Percentiles rank a stretch among this genome's conserved stretches.
These are phyloP conservation scores for Erebia aethiops DNA, from an alignment of 2,888 invertebrate genomes.

Conservation along the genomic window DNA sequence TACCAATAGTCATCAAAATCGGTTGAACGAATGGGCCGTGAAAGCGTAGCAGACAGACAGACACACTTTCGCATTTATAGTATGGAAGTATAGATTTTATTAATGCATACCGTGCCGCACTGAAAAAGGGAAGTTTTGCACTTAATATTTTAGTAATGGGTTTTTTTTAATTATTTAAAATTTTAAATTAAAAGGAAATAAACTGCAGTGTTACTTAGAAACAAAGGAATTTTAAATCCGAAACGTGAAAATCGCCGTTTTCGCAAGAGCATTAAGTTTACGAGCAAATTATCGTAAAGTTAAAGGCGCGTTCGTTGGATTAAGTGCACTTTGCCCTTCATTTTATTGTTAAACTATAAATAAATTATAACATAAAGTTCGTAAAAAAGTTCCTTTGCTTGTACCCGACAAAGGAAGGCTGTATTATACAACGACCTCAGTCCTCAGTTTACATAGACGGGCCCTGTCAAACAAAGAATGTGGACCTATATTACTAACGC, in stretches of 20 bases:
- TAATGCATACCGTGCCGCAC: too few relatives aligned
- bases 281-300: conserved; percentile 11
- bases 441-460: too few relatives aligned
- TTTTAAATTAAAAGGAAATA: background rate
- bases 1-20: too few relatives aligned
- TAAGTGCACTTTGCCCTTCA: conserved; percentile 14
- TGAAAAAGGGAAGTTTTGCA: too few relatives aligned
- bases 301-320: background rate
- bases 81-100: too few relatives aligned
- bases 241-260: background rate
- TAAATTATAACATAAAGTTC: background rate
- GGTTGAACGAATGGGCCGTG: too few relatives aligned
- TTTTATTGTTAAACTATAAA: conserved; percentile 7
- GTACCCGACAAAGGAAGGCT: background rate
- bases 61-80: too few relatives aligned
- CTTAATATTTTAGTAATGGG: too few relatives aligned
- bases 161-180: background rate
- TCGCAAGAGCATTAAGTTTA: conserved; percentile 10
- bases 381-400: background rate
- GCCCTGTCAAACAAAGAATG: too few relatives aligned
- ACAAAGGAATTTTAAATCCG: background rate
- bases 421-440: too few relatives aligned
- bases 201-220: background rate
- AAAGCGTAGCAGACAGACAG: too few relatives aligned
- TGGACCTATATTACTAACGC: too few relatives aligned